Evolutionary conservation across 2,113 vertebrate species (phyloP).

Genomic region (Sinocyclocheilus grahami): DNA sequence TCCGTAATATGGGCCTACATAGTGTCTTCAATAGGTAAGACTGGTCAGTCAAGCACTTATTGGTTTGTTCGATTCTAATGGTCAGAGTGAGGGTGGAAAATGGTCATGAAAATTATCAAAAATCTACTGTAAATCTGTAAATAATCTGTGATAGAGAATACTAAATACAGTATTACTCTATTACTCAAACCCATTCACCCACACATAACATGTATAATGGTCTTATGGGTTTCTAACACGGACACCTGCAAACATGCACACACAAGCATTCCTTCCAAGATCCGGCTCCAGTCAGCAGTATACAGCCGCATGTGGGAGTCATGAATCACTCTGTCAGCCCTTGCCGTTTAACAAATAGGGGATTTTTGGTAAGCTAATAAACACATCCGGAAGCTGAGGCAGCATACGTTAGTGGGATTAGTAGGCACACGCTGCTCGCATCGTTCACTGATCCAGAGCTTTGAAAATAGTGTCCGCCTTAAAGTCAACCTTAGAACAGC

Average conservation of each 20-base stretch:
- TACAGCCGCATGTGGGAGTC: conserved; percentile 36
- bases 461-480: conserved; percentile 24
- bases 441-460: conserved; percentile 21
- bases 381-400: conserved; percentile 35
- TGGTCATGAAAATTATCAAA: background rate
- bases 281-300: conserved; percentile 44
- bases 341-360: conserved; percentile 43
- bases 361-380: conserved; percentile 46
- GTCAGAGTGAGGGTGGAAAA: background rate
- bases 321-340: conserved; percentile 56
- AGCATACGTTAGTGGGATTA: conserved; percentile 35
- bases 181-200: background rate
- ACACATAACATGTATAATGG: background rate
- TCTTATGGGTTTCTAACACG: background rate
- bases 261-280: background rate
- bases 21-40: background rate
- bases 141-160: background rate
- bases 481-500: conserved; percentile 11
- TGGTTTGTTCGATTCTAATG: background rate
- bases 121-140: background rate
- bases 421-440: background rate
- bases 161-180: background rate
- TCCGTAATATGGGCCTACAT: background rate
- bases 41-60: background rate
- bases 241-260: conserved; percentile 16